phyloP scores from a whole-genome alignment of 2,113 vertebrate genomes.

The Chascanopsetta lugubris region DNA sequence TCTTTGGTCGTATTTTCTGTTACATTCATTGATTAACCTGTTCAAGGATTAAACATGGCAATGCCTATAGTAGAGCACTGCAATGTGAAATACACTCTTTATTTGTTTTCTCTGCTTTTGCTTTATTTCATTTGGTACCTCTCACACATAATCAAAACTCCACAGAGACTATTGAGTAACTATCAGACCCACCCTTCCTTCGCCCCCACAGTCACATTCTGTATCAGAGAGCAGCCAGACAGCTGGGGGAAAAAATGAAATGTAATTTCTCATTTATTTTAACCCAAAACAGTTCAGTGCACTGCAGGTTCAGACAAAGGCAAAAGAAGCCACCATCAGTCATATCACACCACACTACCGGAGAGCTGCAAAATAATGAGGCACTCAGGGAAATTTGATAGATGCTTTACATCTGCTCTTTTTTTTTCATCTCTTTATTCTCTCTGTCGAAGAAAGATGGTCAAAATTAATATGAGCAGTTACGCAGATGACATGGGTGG shows the following conservation, averaged over 20 bases:
- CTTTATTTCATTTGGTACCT: not conserved
- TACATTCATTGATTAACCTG: too few species aligned
- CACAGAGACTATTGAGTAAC: not conserved
- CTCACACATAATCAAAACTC: not conserved
- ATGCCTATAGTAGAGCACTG: not conserved
- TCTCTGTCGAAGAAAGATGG: constrained; percentile 13
- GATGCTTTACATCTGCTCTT: not conserved
- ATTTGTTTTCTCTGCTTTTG: not conserved
- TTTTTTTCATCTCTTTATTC: not conserved
- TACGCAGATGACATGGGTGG: constrained; percentile 1
- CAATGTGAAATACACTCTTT: too few species aligned
- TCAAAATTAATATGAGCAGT: constrained; percentile 10
- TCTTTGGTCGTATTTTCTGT: too few species aligned
- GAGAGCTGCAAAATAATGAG: constrained; percentile 47
- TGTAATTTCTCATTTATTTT: not conserved
- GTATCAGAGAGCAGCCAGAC: not conserved
- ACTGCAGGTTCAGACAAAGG: not conserved
- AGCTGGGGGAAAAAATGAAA: not conserved
- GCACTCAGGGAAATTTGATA: constrained; percentile 37
- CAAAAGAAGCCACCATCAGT: not conserved
- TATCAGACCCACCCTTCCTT: not conserved
- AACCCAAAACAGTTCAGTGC: not conserved
- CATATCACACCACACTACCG: constrained; percentile 14
- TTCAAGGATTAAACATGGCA: too few species aligned
- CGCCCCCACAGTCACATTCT: not conserved